Base-by-base conservation (phyloP, 1,140 invertebrate species). In the Trichonephila clavata region DNA sequence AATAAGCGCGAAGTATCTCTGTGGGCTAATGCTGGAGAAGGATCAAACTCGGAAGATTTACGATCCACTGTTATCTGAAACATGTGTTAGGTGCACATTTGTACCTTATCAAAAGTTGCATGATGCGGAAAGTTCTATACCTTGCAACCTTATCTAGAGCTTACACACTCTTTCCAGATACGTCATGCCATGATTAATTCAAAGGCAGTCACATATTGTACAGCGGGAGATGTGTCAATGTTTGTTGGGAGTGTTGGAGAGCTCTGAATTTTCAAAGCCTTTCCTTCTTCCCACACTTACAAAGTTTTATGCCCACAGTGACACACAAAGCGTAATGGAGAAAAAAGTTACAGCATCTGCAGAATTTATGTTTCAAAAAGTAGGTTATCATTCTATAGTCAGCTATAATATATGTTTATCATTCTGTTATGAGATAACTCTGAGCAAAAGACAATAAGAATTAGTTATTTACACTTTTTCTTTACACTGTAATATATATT, bases 21-120 rank as follows among this genome's bases (percentile, higher is more conserved):
- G 77, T 39, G 71, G 89, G 59, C 68, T 92, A 83, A 92, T 92
- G 61, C 90, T 65, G 32, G n/a, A 83, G 61, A 80, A 87, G 90
- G 90, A 92, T 92, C 90, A 92, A 27, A n/a, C 27, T 18, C 50
- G 4, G 7, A 24, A 92, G 90, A 92, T 92, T 92, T 92, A 92
- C 84, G 60, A 65, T 39, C 90, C 27, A 21, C 39, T 83, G 90
- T 92, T 92, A 92, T 92, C 90, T 63, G 90, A 84, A 65, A 92
- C 90, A 92, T 92, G 90, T 92, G 90, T 92, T 92, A 92, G 60
- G 90, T 84, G 80, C 77, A 57, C 90, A 92, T 92, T 92, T 57
- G 80, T 92, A 92, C 90, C 90, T 92, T 92, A 92, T 92, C 90
- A 92, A 84, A 92, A 27, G 77, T 83, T 84, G 81, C 90, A 84